Percentiles rank a stretch among this genome's conserved stretches.
Conservation (phyloP, 2,113 vertebrate species). For the Apteryx owenii region DNA sequence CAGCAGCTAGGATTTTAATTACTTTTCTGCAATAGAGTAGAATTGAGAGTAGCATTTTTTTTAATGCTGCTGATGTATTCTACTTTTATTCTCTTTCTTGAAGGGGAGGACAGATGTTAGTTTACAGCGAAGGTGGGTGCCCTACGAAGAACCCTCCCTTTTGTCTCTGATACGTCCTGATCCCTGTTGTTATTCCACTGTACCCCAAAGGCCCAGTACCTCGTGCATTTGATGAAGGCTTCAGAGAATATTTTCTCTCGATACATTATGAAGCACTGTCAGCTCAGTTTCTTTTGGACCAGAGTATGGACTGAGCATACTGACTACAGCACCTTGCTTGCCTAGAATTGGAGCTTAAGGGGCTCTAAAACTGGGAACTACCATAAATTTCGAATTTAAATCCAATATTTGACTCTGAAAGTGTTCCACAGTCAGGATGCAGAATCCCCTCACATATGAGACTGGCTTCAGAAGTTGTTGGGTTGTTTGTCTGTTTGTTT, state of each 20-base stretch:
- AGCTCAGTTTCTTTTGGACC: neutral
- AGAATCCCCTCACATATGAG: neutral
- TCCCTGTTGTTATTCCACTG: neutral
- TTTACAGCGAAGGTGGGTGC: neutral
- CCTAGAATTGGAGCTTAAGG: neutral
- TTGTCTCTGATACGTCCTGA: neutral
- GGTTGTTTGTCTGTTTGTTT: neutral
- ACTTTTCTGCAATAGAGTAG: conserved; percentile 75
- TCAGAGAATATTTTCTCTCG: neutral
- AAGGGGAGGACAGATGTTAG: neutral
- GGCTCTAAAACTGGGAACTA: neutral
- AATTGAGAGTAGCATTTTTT: conserved; percentile 59
- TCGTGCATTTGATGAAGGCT: neutral
- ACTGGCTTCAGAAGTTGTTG: neutral
- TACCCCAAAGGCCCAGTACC: rapidly evolving
- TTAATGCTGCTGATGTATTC: conserved; percentile 45
- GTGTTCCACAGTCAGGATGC: neutral
- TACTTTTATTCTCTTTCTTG: neutral
- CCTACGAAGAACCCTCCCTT: neutral
- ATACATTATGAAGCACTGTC: neutral
- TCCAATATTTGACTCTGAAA: neutral
- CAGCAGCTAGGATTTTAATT: conserved; percentile 83
- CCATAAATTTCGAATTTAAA: neutral
- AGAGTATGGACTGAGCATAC: neutral
- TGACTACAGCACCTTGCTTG: neutral